These are phyloP conservation scores for silkworm (Bombyx mori) DNA, from an alignment of 1,140 invertebrate genomes.

Conservation along the genomic window DNA sequence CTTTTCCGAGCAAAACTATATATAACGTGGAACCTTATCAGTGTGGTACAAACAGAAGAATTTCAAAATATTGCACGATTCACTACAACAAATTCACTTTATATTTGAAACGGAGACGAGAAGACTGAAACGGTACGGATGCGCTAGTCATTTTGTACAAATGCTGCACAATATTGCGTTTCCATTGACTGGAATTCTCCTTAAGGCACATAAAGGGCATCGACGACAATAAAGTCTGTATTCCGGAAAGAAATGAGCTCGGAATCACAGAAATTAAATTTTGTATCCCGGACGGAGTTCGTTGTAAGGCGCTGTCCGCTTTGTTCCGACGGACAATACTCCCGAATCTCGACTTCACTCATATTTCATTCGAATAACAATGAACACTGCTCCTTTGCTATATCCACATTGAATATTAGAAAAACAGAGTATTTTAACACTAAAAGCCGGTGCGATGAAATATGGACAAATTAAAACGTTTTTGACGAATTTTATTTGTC, in stretches of 20 bases:
- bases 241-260: constrained; percentile 32
- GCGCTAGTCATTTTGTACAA: constrained; percentile 43
- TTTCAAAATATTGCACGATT: constrained; percentile 29
- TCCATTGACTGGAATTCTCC: constrained; percentile 43
- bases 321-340: constrained; percentile 42
- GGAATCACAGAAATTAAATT: constrained; percentile 53
- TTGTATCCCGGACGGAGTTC: constrained; percentile 40
- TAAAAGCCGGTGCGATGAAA: constrained; percentile 7
- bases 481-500: neutral
- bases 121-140: constrained; percentile 30
- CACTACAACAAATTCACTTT: constrained; percentile 39
- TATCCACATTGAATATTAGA: constrained; percentile 38
- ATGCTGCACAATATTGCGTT: constrained; percentile 44
- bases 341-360: constrained; percentile 32
- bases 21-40: neutral
- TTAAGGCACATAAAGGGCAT: constrained; percentile 42
- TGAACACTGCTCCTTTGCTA: constrained; percentile 32
- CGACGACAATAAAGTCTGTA: constrained; percentile 37
- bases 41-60: constrained; percentile 16
- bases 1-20: neutral
- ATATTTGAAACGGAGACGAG: constrained; percentile 18
- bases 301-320: constrained; percentile 19
- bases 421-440: constrained; percentile 22
- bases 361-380: constrained; percentile 49
- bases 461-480: neutral